Percentiles rank a stretch among this genome's conserved stretches.
Evolutionary conservation across 2,113 vertebrate species (phyloP).

Genomic region (Petromus typicus): DNA sequence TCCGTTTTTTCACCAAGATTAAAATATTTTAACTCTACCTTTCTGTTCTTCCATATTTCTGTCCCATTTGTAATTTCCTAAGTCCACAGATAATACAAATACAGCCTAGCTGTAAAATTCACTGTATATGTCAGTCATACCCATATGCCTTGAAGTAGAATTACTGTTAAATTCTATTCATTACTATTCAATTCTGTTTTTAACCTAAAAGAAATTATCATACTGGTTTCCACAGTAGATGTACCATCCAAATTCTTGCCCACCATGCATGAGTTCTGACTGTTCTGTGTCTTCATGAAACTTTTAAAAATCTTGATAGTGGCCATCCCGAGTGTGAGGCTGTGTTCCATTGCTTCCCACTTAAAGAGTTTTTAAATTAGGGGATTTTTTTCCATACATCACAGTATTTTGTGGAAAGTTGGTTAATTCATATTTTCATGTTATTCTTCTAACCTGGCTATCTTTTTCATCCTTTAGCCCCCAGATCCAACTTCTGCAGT

Average conservation of each 20-base stretch:
- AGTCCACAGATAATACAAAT: background rate
- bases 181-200: background rate
- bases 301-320: background rate
- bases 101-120: background rate
- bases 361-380: background rate
- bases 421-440: background rate
- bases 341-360: background rate
- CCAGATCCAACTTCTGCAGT: background rate
- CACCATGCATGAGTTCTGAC: background rate
- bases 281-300: background rate
- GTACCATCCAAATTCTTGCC: background rate
- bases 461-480: background rate
- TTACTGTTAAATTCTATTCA: background rate
- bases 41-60: slow-evolving; percentile 10
- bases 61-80: background rate
- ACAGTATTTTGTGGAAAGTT: slow-evolving; percentile 25
- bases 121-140: background rate
- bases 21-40: slow-evolving; percentile 29
- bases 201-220: background rate
- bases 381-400: background rate
- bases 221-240: background rate
- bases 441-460: background rate
- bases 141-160: background rate
- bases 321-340: background rate
- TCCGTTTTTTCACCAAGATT: background rate